These are phyloP conservation scores for Meliscaeva auricollis DNA, from an alignment of 2,888 invertebrate species.

Conservation along the genomic window DNA sequence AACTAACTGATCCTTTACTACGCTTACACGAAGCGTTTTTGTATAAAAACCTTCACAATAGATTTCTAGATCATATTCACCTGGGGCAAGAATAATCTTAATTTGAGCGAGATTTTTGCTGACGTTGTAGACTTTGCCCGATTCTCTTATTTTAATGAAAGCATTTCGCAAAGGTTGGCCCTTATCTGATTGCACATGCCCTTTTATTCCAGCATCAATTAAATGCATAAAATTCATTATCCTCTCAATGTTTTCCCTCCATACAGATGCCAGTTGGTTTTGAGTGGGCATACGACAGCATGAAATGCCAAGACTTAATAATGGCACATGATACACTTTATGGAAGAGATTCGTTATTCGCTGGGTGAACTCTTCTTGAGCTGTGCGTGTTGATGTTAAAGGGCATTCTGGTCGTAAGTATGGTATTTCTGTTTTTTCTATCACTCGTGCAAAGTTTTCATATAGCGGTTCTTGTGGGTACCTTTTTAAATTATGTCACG, in stretches of 20 bases:
- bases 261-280: conserved; percentile 88
- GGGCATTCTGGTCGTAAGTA: conserved; percentile 80
- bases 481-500: conserved; percentile 46
- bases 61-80: conserved; percentile 87
- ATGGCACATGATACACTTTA: conserved; percentile 87
- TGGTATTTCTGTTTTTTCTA: conserved; percentile 81
- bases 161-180: conserved; percentile 90
- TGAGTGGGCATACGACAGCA: conserved; percentile 93
- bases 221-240: conserved; percentile 87
- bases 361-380: conserved; percentile 82
- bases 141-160: conserved; percentile 87
- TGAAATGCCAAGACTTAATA: conserved; percentile 89
- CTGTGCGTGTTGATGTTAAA: conserved; percentile 78
- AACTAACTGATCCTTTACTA: conserved; percentile 77
- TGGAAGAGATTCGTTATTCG: conserved; percentile 87
- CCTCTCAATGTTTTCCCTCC: conserved; percentile 88
- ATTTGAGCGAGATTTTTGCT: conserved; percentile 89
- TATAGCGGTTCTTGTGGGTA: conserved; percentile 81
- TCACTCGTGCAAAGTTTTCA: conserved; percentile 80
- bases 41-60: conserved; percentile 87
- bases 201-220: conserved; percentile 89
- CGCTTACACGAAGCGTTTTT: conserved; percentile 83
- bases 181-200: conserved; percentile 88
- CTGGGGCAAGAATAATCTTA: conserved; percentile 89
- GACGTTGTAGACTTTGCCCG: conserved; percentile 86